Evolutionary conservation across 2,113 vertebrate genomes (phyloP), one percentile per base, ranked within the genome.

Genomic region (Otocyon megalotis): DNA sequence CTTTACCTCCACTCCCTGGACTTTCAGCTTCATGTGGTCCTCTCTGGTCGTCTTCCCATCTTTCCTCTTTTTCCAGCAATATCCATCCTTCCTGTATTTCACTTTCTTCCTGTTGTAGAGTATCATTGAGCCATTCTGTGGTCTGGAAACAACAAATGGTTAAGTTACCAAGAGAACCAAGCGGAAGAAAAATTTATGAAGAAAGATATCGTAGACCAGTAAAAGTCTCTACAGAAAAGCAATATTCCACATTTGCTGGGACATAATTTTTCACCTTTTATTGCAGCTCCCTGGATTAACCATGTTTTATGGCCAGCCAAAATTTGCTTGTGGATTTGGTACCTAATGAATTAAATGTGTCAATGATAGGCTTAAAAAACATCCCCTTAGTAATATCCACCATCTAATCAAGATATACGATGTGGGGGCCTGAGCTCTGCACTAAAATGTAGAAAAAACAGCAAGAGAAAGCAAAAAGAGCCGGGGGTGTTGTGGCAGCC

Each of bases 101-200:
- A 99, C 99, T 98, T 99, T 99, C 99, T 99, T 99, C 99, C 99
- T 99, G 98, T 99, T 99, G 99, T 99, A 99, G 98, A 99, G 99
- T 98, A 99, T 99, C 99, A 99, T 99, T 97, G 99, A 99, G 99
- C 99, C 99, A 99, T 99, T 99, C 99, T 99, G 99, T 19, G 99
- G 99, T 99, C 99, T 99, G 99, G 50, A 99, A 99, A 96, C 79
- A 96, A 98, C 96, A 98, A 98, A 98, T 0, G 96, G 81, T 82
- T 84, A 97, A 63, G 77, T 98, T 98, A 99, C 84, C 77, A 1
- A 85, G 76, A 97, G 98, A 32, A 92, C 77, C 37, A 83, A 84
- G 90, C 88, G 76, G 86, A 28, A 56, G 71, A 81, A 82, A 94
- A 48, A 90, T 90, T 90, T 65, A 87, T 24, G 94, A 86, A 97